A percentile compares a stretch with the other conserved stretches of the same genome.
Conservation (phyloP, 2,888 invertebrate species). For the Pseudococcus jackbeardsleyi region DNA sequence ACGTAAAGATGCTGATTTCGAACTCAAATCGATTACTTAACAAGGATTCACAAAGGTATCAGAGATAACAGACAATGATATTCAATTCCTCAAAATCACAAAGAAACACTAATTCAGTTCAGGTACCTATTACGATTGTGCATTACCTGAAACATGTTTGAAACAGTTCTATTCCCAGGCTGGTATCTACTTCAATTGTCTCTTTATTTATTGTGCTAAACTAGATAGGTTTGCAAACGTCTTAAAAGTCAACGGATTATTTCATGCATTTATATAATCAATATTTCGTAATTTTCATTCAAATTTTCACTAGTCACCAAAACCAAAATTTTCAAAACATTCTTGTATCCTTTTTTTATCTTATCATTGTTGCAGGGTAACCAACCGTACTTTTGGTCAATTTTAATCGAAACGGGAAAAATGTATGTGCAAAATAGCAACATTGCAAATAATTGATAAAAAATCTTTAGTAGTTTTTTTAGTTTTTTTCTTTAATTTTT, state of each 20-base stretch:
- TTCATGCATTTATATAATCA: not conserved
- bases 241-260: not conserved
- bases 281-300: not conserved
- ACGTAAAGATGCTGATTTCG: not conserved
- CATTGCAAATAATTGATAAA: not conserved
- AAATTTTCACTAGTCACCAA: not conserved
- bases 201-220: not conserved
- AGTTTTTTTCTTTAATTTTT: no score
- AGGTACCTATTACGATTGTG: not conserved
- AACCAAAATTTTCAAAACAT: conserved; percentile 21
- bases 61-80: not conserved
- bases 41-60: not conserved
- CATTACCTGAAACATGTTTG: conserved; percentile 52
- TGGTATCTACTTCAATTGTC: not conserved
- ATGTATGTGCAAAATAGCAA: not conserved
- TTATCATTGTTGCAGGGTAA: conserved; percentile 28
- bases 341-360: not conserved
- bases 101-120: conserved; percentile 5
- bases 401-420: not conserved
- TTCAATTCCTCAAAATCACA: not conserved
- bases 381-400: not conserved
- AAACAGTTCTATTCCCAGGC: not conserved
- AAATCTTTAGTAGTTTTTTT: not conserved
- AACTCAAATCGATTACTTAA: not conserved
- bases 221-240: not conserved